Percentiles rank a stretch among this genome's conserved stretches.
Conservation (phyloP, 2,888 invertebrate genomes). For the Cephus runcator region DNA sequence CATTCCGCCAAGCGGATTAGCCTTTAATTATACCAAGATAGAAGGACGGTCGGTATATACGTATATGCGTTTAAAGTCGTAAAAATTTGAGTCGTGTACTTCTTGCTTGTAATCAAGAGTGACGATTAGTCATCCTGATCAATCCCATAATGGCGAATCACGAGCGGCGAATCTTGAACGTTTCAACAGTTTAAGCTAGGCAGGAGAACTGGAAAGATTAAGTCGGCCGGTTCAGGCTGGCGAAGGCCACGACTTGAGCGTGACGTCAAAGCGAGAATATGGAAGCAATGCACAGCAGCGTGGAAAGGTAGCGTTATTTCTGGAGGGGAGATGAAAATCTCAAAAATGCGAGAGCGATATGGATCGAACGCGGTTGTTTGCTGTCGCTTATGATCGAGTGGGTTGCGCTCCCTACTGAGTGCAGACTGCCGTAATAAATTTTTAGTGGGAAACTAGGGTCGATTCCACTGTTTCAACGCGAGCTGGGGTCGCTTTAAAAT, state of each 20-base stretch:
- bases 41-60: not conserved
- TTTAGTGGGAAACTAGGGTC: not conserved
- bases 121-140: not conserved
- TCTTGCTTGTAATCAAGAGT: not conserved
- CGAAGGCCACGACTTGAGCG: not conserved
- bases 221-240: not conserved
- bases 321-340: constrained; percentile 18
- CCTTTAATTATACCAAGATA: not conserved
- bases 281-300: constrained; percentile 3
- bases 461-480: not conserved
- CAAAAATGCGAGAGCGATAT: constrained; percentile 5
- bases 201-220: not conserved
- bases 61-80: not conserved
- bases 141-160: not conserved
- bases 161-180: not conserved
- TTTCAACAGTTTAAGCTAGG: not conserved
- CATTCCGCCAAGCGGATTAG: not conserved
- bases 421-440: not conserved
- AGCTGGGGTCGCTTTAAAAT: not conserved
- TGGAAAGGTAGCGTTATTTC: constrained; percentile 8
- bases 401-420: not conserved
- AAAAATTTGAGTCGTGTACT: not conserved
- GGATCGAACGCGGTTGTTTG: constrained; percentile 17
- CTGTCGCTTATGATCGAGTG: constrained; percentile 17
- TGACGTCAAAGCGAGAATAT: constrained; percentile 6